These are phyloP conservation scores for Pycnomerus fuliginosus DNA, from an alignment of 2,888 invertebrate genomes.

Conservation along the genomic window DNA sequence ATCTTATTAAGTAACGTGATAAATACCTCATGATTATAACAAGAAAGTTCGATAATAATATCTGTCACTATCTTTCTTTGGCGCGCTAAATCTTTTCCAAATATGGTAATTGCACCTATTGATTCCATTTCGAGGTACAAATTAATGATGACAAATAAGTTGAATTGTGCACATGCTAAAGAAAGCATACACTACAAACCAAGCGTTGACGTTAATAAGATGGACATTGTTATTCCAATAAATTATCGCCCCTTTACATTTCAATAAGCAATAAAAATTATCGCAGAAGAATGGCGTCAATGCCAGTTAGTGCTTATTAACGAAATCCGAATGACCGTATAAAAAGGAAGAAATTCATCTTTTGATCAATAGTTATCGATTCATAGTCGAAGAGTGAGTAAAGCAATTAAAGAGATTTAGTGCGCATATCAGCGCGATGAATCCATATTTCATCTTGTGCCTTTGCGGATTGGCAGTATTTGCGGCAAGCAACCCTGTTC, in stretches of 20 bases:
- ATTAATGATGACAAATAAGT: no score
- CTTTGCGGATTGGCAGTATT: conserved; percentile 3
- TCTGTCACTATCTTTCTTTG: no score
- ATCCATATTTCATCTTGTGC: conserved; percentile 4
- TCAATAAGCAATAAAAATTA: conserved; percentile 18
- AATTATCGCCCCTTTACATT: conserved; percentile 15
- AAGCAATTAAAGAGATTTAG: no score
- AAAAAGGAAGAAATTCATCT: conserved; percentile 5
- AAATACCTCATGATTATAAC: no score
- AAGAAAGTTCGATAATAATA: no score
- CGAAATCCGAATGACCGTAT: conserved; percentile 13
- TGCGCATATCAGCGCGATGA: conserved; percentile 10
- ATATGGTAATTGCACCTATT: no score
- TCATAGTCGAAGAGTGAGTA: conserved; percentile 9
- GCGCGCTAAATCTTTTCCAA: no score
- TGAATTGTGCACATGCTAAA: no score
- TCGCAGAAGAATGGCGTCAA: conserved; percentile 22
- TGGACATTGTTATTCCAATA: conserved; percentile 7
- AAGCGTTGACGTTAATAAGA: conserved; percentile 20
- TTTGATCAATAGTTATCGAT: conserved; percentile 9
- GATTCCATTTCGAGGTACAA: no score
- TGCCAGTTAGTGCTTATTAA: conserved; percentile 23
- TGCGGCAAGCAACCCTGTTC: conserved; percentile 6
- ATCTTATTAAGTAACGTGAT: no score
- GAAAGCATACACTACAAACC: conserved; percentile 6